Base-by-base conservation (phyloP, 2,888 invertebrate species). In the Troides oblongomaculatus region DNA sequence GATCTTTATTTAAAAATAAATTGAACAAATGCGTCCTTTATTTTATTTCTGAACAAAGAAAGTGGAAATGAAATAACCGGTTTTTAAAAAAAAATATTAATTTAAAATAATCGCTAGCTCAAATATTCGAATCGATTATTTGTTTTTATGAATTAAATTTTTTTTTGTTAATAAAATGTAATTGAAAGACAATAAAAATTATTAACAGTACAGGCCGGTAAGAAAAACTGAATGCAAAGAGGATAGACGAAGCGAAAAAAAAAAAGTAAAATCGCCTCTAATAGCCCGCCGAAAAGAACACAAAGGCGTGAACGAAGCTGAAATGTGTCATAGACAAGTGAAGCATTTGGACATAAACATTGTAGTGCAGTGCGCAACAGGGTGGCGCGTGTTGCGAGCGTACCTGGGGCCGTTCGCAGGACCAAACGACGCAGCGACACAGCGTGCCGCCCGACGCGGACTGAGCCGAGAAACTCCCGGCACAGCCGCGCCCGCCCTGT, bases 321-420 rank as follows among this genome's bases (percentile, higher is more conserved):
- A 78, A 78, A 79, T 75, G 79, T 76, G 76, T 72, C 71, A 73
- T 71, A 72, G 63, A 71, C 64, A 74, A 77, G 78, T 77, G 76
- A 75, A 75, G 77, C 79, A 78, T 75, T 77, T 79, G 74, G 77
- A 80, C 78, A 84, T 86, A 86, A 88, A 87, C 87, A 87, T 86
- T 82, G 85, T 80, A 79, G 86, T 88, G 88, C 85, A 86, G 82
- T 85, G 89, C 90, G 90, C 90, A 90, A 90, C 90, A 90, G 89
- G 88, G 87, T 87, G 87, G 88, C 80, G 82, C 79, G 70, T 43
- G 61, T 57, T 70, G 78, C 77, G 81, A 79, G 76, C 73, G 82
- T 87, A 87, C 88, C 88, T 88, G 83, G 81, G 79, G 82, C 83
- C 84, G 85, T 85, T 86, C 82, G 86, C 84, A 82, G 85, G 84